Evolutionary conservation across 2,888 invertebrate species (phyloP), one percentile per base, ranked within the genome.

Genomic region (Ectemnius cavifrons): DNA sequence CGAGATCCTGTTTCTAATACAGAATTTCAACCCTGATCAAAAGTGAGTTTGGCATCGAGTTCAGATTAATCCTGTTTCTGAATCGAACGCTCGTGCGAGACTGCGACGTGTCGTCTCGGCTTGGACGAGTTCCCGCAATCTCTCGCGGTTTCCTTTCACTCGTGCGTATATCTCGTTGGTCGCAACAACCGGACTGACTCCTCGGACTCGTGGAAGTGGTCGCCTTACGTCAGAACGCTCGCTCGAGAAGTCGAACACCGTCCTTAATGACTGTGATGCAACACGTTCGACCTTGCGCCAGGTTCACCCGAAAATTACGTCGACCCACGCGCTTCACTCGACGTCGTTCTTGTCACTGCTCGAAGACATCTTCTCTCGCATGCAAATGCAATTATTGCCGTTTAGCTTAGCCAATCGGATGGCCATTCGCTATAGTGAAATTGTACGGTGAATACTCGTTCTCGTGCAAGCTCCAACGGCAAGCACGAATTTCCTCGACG

Each of bases 271-370:
- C 63, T 5, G 6, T 60, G 58, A 65, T 70, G 49, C 62, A 49
- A 70, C 57, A 70, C 57, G 59, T 57, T 45, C 61, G 62, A 70
- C 65, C 62, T 73, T 70, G 73, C 37, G 11, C 23, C 3, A 57
- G 37, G 61, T 65, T 60, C 47, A 52, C 57, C 37, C 37, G 37
- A 37, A 37, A 37, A 37, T 37, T 37, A 37, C 37, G 6, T 37
- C 37, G 8, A 8, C 37, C 37, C 37, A 11, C 37, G 37, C 37
- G 37, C 37, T 6, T 37, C 37, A 37, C 37, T 11, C 37, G 37
- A 37, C 37, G 37, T 8, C 37, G 37, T 0, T 8, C 37, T n/a
- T n/a, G 37, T 37, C 37, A 8, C 8, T 1, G 37, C 5, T 23
- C 23, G 23, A 23, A n/a, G n/a, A 23, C 23, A 23, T 23, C 37